A percentile compares a stretch with the other conserved stretches of the same genome.
Conservation (phyloP, 2,797 vertebrate species). For the Melanotaenia pygmaea region DNA sequence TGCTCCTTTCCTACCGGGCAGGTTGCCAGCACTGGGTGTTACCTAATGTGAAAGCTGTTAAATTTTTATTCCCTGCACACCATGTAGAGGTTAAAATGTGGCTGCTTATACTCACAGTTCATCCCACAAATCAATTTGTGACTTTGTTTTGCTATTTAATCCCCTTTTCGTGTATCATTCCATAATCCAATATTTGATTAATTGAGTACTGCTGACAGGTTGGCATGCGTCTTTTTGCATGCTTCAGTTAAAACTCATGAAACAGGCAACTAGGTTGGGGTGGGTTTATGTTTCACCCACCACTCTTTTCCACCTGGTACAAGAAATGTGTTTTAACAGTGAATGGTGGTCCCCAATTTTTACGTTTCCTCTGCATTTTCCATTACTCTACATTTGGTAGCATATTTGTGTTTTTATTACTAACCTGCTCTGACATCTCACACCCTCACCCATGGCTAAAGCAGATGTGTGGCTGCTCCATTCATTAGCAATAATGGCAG, state of each 20-base stretch:
- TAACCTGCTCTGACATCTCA: constrained; percentile 34
- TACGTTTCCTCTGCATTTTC: constrained; percentile 3
- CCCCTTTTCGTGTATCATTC: neutral
- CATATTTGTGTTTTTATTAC: constrained; percentile 37
- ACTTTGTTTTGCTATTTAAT: neutral
- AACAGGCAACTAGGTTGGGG: neutral
- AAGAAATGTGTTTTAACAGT: constrained; percentile 16
- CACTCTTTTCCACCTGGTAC: constrained; percentile 12
- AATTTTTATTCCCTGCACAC: neutral
- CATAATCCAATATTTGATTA: neutral
- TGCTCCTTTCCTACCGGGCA: neutral
- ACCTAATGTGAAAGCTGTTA: too few relatives aligned
- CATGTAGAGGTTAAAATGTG: neutral
- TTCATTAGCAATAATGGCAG: constrained; percentile 44
- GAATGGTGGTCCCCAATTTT: constrained; percentile 19
- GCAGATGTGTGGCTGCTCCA: constrained; percentile 55
- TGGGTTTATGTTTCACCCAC: neutral
- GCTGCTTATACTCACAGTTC: neutral
- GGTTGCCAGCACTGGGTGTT: neutral
- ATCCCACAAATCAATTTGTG: neutral
- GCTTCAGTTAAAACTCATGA: neutral
- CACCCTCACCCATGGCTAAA: constrained; percentile 26
- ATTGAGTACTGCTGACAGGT: neutral
- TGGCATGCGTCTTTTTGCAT: neutral
- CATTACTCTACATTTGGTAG: constrained; percentile 19